Evolutionary conservation across 2,797 vertebrate species (phyloP), one percentile per base, ranked within the genome.

Genomic region (Apodemus agrarius): DNA sequence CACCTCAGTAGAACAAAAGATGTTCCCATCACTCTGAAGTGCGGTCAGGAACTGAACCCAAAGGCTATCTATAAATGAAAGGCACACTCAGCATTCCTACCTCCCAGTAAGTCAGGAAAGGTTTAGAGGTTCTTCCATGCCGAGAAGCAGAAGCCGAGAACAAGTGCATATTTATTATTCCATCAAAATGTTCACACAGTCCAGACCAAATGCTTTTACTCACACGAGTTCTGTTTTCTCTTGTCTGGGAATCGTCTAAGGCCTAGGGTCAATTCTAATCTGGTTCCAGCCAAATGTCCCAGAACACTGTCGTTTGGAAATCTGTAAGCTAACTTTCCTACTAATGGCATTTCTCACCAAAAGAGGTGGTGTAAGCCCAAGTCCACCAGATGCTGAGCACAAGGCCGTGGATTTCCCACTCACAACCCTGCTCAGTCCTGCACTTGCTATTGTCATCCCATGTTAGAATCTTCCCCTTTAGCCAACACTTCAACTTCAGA

Each of bases 291-390:
- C 12, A 67, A 63, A 65, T 43, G 16, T 79, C 24, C 37, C 29
- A 34, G 26, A 90, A 78, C n/a, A 0, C n/a, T 95, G 46, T 52
- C 37, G 37, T 65, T 85, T 63, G n/a, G 90, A 95, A 91, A 91
- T 24, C 7, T 84, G 67, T 52, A 43, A 7, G 26, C 57, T 67
- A 67, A 75, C 7, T 54, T 79, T 63, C 89, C 75, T 83, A 11
- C n/a, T 52, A 79, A 3, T 6, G 26, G 26, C 63, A 54, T 84
- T 31, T 78, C 59, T 85, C 75, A 80, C 3, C 57, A n/a, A 31
- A 21, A 26, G 11, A 80, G 57, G 16, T 54, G 26, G 21, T 95
- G 0, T 61, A 89, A 79, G 46, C 69, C 94, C 87, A 94, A 91
- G 75, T 21, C 52, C 34, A 17, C 4, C 74, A 83, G 72, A 85